Evolutionary conservation across 2,888 invertebrate genomes (phyloP).

Genomic region (Bhutanitis thaidina): DNA sequence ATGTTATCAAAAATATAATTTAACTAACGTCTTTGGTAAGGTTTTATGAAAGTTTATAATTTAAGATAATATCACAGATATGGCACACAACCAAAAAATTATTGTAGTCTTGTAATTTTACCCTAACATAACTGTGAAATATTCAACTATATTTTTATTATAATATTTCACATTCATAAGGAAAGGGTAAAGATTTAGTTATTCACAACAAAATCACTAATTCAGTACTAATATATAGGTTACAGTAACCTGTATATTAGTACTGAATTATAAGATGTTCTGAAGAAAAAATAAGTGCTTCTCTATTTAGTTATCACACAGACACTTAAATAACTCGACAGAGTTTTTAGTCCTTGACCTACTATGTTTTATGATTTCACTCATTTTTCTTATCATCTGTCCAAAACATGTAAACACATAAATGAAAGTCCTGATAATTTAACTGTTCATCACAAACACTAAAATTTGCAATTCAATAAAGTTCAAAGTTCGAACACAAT

Average conservation of each 20-base stretch:
- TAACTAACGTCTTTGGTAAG: slow-evolving; percentile 14
- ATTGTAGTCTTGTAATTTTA: slow-evolving; percentile 3
- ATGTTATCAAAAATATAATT: slow-evolving; percentile 1
- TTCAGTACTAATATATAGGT: neutral
- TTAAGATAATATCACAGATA: slow-evolving; percentile 24
- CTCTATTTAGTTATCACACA: neutral
- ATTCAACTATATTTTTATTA: neutral
- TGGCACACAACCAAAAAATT: slow-evolving; percentile 14
- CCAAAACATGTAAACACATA: slow-evolving; percentile 23
- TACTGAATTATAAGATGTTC: neutral
- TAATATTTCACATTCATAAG: neutral
- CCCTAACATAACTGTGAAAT: slow-evolving; percentile 3
- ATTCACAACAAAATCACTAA: neutral
- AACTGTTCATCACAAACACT: slow-evolving; percentile 68
- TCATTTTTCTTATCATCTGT: slow-evolving; percentile 24
- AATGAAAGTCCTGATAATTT: slow-evolving; percentile 29
- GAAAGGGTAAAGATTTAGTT: neutral
- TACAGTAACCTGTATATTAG: neutral
- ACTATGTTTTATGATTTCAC: slow-evolving; percentile 16
- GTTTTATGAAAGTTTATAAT: slow-evolving; percentile 2
- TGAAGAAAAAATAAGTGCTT: neutral
- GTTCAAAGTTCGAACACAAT: slow-evolving; percentile 76
- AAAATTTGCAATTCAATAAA: slow-evolving; percentile 54
- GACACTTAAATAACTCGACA: neutral
- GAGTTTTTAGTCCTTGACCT: slow-evolving; percentile 6